Conservation (phyloP, 1,140 invertebrate genomes). For the Drosophila navojoa region DNA sequence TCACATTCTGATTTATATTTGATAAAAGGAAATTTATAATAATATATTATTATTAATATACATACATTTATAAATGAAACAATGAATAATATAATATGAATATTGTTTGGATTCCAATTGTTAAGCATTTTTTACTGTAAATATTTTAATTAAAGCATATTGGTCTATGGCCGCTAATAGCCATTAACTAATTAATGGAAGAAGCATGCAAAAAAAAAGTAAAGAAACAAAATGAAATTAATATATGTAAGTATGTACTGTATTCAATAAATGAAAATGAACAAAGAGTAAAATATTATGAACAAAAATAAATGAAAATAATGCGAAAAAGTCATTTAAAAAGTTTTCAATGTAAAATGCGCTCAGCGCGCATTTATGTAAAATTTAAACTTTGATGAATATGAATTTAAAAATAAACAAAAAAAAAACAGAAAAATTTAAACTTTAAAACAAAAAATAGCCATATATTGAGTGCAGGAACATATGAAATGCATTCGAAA, state of each 20-base stretch:
- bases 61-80: slow-evolving; percentile 11
- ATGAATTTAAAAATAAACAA: slow-evolving; percentile 69
- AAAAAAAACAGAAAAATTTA: slow-evolving; percentile 11
- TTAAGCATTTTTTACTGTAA: slow-evolving; percentile 75
- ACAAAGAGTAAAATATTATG: slow-evolving; percentile 11
- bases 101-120: slow-evolving; percentile 64
- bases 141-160: slow-evolving; percentile 73
- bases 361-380: slow-evolving; percentile 65
- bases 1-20: slow-evolving; percentile 24
- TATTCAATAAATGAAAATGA: slow-evolving; percentile 33
- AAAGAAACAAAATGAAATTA: slow-evolving; percentile 23
- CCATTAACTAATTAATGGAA: slow-evolving; percentile 59
- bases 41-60: background rate
- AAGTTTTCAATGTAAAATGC: slow-evolving; percentile 69
- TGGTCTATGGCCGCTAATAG: slow-evolving; percentile 45
- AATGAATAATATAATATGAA: slow-evolving; percentile 19
- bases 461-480: slow-evolving; percentile 45
- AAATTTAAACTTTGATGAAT: slow-evolving; percentile 75
- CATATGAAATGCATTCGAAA: slow-evolving; percentile 64
- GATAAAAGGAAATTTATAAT: slow-evolving; percentile 4
- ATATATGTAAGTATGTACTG: slow-evolving; percentile 61
- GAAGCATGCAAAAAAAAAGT: slow-evolving; percentile 51
- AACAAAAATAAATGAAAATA: slow-evolving; percentile 7
- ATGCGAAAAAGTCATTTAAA: slow-evolving; percentile 46
- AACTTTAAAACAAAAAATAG: slow-evolving; percentile 35